Evolutionary conservation across 2,113 vertebrate genomes (phyloP), one percentile per base, ranked within the genome.

Genomic region (Plecotus auritus): DNA sequence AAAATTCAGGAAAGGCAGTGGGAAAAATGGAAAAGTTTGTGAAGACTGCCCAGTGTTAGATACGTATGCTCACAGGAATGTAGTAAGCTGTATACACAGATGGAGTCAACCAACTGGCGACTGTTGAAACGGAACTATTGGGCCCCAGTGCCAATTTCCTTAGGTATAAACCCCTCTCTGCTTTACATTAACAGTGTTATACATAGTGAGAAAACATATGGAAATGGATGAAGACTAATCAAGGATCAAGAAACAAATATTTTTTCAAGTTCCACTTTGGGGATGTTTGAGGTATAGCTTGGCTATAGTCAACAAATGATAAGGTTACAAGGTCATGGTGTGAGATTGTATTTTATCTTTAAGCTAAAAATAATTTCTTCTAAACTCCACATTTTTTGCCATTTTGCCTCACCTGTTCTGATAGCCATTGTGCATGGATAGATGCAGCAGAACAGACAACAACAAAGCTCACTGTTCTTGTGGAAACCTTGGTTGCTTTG

Each of bases 391-490:
- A 37, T 4, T 45, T 45, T 49, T n/a, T 82, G 23, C 23, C 7
- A 42, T 84, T 87, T 74, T 73, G 30, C 28, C 9, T 61, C 70
- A 17, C 10, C 14, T 82, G 1, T 91, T 54, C 7, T 61, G 35
- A 8, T 16, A 69, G 72, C 4, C 54, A 23, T 0, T 28, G 14
- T 14, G 2, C 12, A 32, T 10, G 40, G 7, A 26, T 1, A 42
- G 16, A 28, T 40, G 20, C 10, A 40, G 26, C 9, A 77, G 6
- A 32, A 61, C 5, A 26, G 40, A 85, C 9, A 85, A 9, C 2
- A 3, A 32, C 0, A 35, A 16, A 40, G 49, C 1, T 47, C 49
- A 11, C 17, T 40, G 8, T 72, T 12, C 51, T 4, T 0, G 1
- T 5, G 8, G 42, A 67, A 88, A 81, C 11, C 49, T n/a, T 51